Base-by-base conservation (phyloP, 2,113 vertebrate genomes). In the Barbus barbus region DNA sequence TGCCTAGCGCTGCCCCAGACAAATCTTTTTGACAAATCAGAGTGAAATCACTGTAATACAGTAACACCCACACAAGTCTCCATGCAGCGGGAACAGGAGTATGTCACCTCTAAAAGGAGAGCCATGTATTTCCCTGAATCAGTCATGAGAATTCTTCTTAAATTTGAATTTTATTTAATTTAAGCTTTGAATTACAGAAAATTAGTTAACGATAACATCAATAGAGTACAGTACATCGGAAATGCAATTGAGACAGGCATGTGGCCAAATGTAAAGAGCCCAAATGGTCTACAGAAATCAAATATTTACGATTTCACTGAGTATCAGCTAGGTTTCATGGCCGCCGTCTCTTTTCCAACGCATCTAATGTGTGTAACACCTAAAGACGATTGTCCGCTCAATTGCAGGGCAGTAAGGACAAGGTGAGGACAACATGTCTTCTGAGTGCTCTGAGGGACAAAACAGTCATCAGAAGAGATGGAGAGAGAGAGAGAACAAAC, bases 371-470 rank as follows among this genome's bases (percentile, higher is more conserved):
- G 16, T 28, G 36, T 46, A 63, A 36, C 36, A 20, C 61, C 9
- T 12, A 26, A 83, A 73, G 51, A 36, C 44, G 53, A 75, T 46
- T 65, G 58, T 24, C 51, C 33, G 36, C 53, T 84, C 28, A 78
- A 38, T 71, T 18, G 36, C 44, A 81, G 56, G 20, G 44, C 61
- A 82, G 24, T 82, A 79, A 65, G 77, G 16, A 74, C 38, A 63
- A 78, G 80, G 31, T 80, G 67, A 83, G 61, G 18, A 53, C 38
- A 77, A 28, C 38, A 20, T 22, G 41, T 83, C 53, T 80, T 51
- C 51, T 9, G 51, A 78, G 85, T 53, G 48, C 56, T 81, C 1
- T 67, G 13, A 85, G 83, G 83, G 81, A 24, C 48, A 51, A 53
- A 79, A 36, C 22, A 58, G 24, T 38, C 41, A 79, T 71, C 67